phyloP scores from a whole-genome alignment of 2,797 vertebrate genomes.

The Urophycis tenuis region DNA sequence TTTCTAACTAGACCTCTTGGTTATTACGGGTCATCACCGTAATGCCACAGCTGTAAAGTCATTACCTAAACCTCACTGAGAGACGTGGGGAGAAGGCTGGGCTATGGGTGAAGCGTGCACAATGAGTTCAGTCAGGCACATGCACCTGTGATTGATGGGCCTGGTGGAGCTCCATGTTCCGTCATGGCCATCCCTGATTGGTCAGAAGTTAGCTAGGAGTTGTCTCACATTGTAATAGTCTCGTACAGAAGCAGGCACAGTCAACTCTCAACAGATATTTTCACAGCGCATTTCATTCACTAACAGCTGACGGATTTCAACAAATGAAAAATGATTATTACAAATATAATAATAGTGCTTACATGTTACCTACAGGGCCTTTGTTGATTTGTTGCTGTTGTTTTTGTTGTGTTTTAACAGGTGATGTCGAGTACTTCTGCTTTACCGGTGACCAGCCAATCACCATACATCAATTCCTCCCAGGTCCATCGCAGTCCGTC shows the following conservation, averaged over 20 bases:
- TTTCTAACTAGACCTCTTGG: background rate
- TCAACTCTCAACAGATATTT: background rate
- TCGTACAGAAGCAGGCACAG: background rate
- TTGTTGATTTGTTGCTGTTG: constrained; percentile 8
- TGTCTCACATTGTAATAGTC: background rate
- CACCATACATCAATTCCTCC: constrained; percentile 37
- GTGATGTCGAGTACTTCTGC: constrained; percentile 53
- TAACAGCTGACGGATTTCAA: no score
- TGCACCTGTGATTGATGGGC: background rate
- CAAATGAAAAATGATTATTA: background rate
- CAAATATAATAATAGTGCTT: background rate
- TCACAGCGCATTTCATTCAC: no score
- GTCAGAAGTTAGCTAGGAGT: background rate
- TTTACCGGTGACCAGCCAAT: constrained; percentile 40
- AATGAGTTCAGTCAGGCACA: no score
- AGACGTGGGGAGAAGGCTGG: background rate
- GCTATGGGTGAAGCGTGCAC: background rate
- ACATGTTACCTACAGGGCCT: background rate
- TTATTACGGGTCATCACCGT: background rate
- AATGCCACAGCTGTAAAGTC: background rate
- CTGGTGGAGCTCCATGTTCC: background rate
- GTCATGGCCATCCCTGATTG: background rate
- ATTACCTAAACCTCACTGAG: background rate
- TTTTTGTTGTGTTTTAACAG: constrained; percentile 39
- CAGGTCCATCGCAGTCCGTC: background rate